phyloP scores from a whole-genome alignment of 2,888 invertebrate species.

The Leucophenga montana region DNA sequence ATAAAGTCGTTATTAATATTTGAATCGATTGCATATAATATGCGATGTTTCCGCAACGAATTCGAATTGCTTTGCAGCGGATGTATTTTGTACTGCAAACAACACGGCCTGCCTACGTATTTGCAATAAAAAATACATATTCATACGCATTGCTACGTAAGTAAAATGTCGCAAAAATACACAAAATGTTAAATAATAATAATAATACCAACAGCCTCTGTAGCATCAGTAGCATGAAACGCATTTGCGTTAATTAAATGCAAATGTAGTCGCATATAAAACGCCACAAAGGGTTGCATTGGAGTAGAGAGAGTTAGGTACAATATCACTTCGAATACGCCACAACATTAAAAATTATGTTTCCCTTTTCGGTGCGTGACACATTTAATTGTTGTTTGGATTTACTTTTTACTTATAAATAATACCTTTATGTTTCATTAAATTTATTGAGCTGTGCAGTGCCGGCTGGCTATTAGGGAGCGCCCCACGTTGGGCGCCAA shows the following conservation, averaged over 20 bases:
- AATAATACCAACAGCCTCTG: background rate
- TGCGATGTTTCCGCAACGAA: conserved; percentile 1
- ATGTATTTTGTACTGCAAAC: background rate
- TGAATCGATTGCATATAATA: conserved; percentile 12
- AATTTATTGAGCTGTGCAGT: too few species aligned
- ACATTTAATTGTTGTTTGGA: conserved; percentile 15
- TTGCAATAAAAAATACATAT: background rate
- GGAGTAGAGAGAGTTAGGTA: background rate
- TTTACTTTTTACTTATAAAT: background rate
- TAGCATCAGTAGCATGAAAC: background rate
- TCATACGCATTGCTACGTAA: background rate
- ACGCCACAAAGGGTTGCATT: too few species aligned
- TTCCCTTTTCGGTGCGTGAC: background rate
- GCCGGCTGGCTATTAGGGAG: too few species aligned
- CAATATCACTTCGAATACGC: conserved; percentile 2
- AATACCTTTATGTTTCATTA: too few species aligned
- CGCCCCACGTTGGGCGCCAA: too few species aligned
- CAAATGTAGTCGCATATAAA: too few species aligned
- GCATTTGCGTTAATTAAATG: conserved; percentile 20
- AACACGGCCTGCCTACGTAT: background rate
- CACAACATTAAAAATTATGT: conserved; percentile 26
- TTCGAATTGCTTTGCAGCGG: background rate
- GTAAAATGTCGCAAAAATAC: background rate
- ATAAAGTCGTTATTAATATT: conserved; percentile 4
- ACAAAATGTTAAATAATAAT: conserved; percentile 9